phyloP scores from a whole-genome alignment of 2,113 vertebrate genomes.

The Nansenia antarctica region DNA sequence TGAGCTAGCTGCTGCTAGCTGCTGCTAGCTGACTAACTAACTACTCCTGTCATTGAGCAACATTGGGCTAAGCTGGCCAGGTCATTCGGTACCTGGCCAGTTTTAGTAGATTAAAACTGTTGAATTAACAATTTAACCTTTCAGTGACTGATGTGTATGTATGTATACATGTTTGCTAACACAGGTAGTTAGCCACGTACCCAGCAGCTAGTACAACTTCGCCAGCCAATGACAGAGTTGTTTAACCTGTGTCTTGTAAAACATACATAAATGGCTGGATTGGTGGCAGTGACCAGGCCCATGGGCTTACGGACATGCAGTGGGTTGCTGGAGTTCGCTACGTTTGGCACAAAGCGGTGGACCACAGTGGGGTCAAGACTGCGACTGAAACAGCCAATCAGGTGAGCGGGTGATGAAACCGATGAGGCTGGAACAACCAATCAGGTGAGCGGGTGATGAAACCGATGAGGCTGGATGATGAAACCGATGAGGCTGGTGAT shows the following conservation, averaged over 20 bases:
- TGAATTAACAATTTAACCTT: too few relatives aligned
- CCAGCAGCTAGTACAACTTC: too few relatives aligned
- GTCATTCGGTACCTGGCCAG: too few relatives aligned
- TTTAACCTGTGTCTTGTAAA: not conserved
- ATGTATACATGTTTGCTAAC: too few relatives aligned
- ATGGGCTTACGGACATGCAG: constrained; percentile 76
- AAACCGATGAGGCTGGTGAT: not conserved
- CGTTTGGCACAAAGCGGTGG: constrained; percentile 60
- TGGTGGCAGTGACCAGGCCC: constrained; percentile 18
- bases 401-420: constrained; percentile 67
- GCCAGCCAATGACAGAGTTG: not conserved
- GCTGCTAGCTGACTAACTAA: not conserved
- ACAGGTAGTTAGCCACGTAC: too few relatives aligned
- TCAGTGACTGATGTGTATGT: too few relatives aligned
- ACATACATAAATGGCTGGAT: not conserved
- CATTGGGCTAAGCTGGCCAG: too few relatives aligned
- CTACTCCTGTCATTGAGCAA: too few relatives aligned
- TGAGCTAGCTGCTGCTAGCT: not conserved
- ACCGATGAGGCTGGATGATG: constrained; percentile 32
- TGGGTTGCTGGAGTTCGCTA: constrained; percentile 72
- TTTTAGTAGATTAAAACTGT: too few relatives aligned
- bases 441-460: constrained; percentile 74
- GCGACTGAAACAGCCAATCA: constrained; percentile 71
- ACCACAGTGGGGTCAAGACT: constrained; percentile 45
- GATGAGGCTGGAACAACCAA: constrained; percentile 64